Conservation (phyloP, 2,888 invertebrate genomes). For the Buathra laborator region DNA sequence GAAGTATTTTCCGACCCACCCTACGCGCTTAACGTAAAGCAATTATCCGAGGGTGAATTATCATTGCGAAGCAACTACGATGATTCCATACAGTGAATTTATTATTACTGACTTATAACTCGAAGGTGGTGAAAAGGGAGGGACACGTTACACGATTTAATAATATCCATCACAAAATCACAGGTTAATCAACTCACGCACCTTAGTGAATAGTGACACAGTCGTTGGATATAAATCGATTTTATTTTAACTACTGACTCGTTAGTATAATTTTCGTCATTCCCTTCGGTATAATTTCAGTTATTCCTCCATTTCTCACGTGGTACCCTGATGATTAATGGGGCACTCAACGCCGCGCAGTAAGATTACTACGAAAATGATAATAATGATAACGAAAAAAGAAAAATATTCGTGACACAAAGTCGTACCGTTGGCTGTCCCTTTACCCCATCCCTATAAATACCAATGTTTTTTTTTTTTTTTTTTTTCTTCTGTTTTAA, state of each 20-base stretch:
- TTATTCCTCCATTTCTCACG: conserved; percentile 32
- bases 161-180: conserved; percentile 27
- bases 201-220: neutral
- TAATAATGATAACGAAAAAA: conserved; percentile 53
- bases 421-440: conserved; percentile 43
- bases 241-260: conserved; percentile 6
- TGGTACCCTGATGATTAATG: conserved; percentile 51
- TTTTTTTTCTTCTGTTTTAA: conserved; percentile 62
- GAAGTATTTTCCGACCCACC: too few relatives aligned
- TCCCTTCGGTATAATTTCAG: conserved; percentile 3
- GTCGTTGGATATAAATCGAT: conserved; percentile 7
- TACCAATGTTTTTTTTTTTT: conserved; percentile 57
- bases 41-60: too few relatives aligned
- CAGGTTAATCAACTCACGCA: conserved; percentile 46
- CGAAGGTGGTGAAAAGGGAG: conserved; percentile 7
- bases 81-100: too few relatives aligned
- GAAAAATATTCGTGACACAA: conserved; percentile 55
- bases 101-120: neutral
- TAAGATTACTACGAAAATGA: conserved; percentile 56
- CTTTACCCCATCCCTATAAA: conserved; percentile 31
- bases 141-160: conserved; percentile 2
- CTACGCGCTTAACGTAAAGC: too few relatives aligned
- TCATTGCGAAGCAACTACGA: too few relatives aligned
- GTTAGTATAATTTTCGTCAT: conserved; percentile 14
- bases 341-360: conserved; percentile 41